Base-by-base conservation (phyloP, 37 sponge, comb jelly and placozoan species). In the Oopsacas minuta region DNA sequence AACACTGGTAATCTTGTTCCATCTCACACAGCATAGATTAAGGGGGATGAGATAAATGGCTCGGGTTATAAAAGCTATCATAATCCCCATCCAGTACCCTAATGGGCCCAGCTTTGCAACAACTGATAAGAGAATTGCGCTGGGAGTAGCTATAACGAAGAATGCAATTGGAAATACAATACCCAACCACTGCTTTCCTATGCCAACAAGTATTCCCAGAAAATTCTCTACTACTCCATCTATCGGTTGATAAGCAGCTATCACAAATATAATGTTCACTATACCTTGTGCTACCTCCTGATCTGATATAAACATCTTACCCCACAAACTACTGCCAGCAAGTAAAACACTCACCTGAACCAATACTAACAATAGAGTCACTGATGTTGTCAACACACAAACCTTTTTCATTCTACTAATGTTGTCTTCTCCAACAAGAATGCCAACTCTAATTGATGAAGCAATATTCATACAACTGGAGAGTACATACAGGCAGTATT, bases 371-470 rank as follows among this genome's bases (percentile, higher is more conserved):
- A 46, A 22, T 12, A 46, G 51, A 22, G 17, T 17, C 28, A 61
- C 28, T 7, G 1, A 10, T 25, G 75, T 61, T 5, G 75, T 61
- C 1, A 61, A 12, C 5, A 61, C 28, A 61, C 28, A 10, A 25
- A 61, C 30, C 75, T 61, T 3, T 61, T 61, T 61, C 75, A 61
- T n/a, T 61, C 30, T 61, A 25, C 30, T 61, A 61, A 61, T n/a
- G 20, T 61, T n/a, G 37, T 82, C 82, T 38, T 39, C 82, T 38
- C 86, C 86, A 34, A 86, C 35, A 20, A 81, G 39, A 86, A 82
- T 81, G 8, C 86, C 86, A 23, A 81, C 37, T 0, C 86, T 42
- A 39, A 86, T 75, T 39, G 46, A 81, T 10, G 81, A 5, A 37
- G 86, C 86, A 38, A 81, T 81, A 15, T 38, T 25, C 37, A 85